Conservation (phyloP, 1,140 invertebrate genomes). For the Drosophila equinoxialis region DNA sequence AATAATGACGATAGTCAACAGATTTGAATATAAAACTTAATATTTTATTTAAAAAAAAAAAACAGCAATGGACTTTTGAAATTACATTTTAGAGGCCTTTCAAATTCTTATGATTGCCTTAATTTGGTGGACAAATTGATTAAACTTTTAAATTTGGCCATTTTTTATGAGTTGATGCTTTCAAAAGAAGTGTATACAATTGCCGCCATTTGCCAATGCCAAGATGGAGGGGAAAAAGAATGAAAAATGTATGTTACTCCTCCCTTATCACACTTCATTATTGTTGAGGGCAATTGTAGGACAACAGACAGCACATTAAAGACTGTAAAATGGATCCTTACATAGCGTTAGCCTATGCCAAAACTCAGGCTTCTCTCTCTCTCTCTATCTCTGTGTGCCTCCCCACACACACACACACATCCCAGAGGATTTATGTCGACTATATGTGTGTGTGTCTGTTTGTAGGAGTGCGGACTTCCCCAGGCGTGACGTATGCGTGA, state of each 20-base stretch:
- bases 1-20: too few relatives aligned
- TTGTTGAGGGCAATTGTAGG: constrained; percentile 76
- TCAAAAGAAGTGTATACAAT: constrained; percentile 2
- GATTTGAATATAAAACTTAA: too few relatives aligned
- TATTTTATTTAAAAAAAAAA: too few relatives aligned
- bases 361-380: too few relatives aligned
- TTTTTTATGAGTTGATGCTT: too few relatives aligned
- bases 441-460: constrained; percentile 33
- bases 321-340: constrained; percentile 11
- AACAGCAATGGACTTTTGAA: too few relatives aligned
- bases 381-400: background rate
- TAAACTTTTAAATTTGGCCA: too few relatives aligned
- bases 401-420: too few relatives aligned
- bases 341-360: constrained; percentile 15
- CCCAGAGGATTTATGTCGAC: background rate
- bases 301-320: constrained; percentile 46
- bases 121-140: too few relatives aligned
- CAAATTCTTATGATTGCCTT: too few relatives aligned
- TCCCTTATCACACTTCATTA: constrained; percentile 35
- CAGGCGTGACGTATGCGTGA: constrained; percentile 72
- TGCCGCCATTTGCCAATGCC: background rate
- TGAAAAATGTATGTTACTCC: constrained; percentile 11
- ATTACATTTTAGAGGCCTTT: too few relatives aligned
- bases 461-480: constrained; percentile 25
- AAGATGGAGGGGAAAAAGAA: background rate